Conservation (phyloP, 2,888 invertebrate genomes). For the Lasiommata megera region DNA sequence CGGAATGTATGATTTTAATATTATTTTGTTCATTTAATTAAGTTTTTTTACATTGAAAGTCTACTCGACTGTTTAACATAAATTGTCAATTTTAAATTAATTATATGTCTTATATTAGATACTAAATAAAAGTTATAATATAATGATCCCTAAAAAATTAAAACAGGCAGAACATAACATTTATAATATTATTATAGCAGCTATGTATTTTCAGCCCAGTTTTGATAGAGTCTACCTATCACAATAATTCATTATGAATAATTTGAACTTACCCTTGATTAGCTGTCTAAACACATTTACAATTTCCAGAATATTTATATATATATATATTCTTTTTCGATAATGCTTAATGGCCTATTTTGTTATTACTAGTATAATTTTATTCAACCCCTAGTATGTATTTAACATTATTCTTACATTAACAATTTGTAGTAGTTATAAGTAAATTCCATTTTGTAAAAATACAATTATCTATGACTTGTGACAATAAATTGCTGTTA, state of each 20-base stretch:
- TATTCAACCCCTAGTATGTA: neutral
- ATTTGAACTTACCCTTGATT: neutral
- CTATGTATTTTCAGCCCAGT: neutral
- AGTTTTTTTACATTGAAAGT: neutral
- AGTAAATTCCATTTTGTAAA: constrained; percentile 50
- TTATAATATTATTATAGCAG: neutral
- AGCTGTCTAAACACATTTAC: neutral
- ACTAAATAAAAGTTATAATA: neutral
- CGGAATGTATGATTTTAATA: too few relatives aligned
- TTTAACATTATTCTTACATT: constrained; percentile 21
- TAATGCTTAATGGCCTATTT: neutral
- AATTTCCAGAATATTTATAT: neutral
- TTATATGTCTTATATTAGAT: neutral
- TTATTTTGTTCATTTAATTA: too few relatives aligned
- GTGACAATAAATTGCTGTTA: constrained; percentile 53
- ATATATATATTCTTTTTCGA: neutral
- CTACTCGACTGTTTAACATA: neutral
- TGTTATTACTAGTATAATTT: neutral
- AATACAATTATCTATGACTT: constrained; percentile 36
- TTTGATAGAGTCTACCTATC: neutral
- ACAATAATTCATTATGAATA: neutral
- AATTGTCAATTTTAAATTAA: neutral
- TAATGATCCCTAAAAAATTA: neutral
- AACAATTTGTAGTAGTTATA: constrained; percentile 39
- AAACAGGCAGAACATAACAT: neutral